Conservation (phyloP, 2,113 vertebrate genomes). For the Jaculus jaculus region DNA sequence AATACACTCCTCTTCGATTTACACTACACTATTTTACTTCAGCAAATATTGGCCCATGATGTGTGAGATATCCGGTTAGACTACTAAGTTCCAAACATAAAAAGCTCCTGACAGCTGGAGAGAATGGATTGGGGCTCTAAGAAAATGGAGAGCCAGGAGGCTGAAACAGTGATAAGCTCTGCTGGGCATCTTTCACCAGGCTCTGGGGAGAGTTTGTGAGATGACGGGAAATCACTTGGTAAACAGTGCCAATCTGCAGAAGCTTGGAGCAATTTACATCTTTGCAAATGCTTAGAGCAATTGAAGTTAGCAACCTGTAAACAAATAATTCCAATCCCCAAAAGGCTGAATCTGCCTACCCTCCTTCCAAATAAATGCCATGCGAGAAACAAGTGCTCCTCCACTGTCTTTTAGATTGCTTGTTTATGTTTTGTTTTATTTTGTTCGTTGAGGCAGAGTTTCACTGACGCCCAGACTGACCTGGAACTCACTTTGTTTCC, state of each 20-base stretch:
- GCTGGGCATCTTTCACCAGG: rapidly evolving
- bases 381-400: background rate
- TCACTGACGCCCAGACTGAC: too few relatives aligned
- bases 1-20: background rate
- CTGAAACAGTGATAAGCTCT: background rate
- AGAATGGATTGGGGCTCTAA: background rate
- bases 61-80: background rate
- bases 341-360: background rate
- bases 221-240: background rate
- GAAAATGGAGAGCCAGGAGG: background rate
- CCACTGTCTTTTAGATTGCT: background rate
- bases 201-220: background rate
- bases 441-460: too few relatives aligned
- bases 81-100: background rate
- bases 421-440: background rate
- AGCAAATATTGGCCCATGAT: background rate
- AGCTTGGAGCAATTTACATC: background rate
- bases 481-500: too few relatives aligned
- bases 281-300: background rate
- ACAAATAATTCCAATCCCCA: background rate
- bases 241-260: background rate
- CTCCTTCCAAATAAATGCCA: background rate
- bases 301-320: background rate
- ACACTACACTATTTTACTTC: background rate
- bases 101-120: background rate